Evolutionary conservation across 1,140 invertebrate genomes (phyloP).

Genomic region (Centruroides sculpturatus): DNA sequence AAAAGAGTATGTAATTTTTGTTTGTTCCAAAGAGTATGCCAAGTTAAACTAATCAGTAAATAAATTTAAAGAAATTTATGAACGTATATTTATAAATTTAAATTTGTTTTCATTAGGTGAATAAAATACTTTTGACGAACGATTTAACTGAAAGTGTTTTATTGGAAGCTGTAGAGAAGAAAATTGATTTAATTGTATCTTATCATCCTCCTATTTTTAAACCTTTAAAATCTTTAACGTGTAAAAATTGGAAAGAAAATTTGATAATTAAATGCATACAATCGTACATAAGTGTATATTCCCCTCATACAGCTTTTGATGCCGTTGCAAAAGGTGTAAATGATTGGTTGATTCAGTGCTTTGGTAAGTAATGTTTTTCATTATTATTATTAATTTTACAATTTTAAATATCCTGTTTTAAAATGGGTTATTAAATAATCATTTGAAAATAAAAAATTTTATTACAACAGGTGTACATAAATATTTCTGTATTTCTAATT

Average conservation of each 20-base stretch:
- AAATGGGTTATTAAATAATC: too few species aligned
- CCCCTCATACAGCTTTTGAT: conserved; percentile 86
- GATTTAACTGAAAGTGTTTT: conserved; percentile 82
- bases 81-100: too few species aligned
- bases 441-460: too few species aligned
- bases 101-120: conserved; percentile 16
- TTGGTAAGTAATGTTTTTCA: conserved; percentile 35
- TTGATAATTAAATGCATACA: conserved; percentile 47
- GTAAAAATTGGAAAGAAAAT: conserved; percentile 50
- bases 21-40: too few species aligned
- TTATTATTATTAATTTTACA: too few species aligned
- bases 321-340: conserved; percentile 66
- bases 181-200: conserved; percentile 67
- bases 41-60: too few species aligned
- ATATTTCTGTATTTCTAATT: too few species aligned
- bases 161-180: conserved; percentile 55
- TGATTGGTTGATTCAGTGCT: conserved; percentile 72
- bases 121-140: conserved; percentile 73
- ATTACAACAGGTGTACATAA: too few species aligned
- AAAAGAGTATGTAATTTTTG: too few species aligned
- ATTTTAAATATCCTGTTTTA: too few species aligned
- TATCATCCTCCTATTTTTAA: conserved; percentile 93
- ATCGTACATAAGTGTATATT: conserved; percentile 76
- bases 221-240: conserved; percentile 60
- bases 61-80: too few species aligned